Evolutionary conservation across 2,113 vertebrate species (phyloP).

Genomic region (Albula glossodonta): DNA sequence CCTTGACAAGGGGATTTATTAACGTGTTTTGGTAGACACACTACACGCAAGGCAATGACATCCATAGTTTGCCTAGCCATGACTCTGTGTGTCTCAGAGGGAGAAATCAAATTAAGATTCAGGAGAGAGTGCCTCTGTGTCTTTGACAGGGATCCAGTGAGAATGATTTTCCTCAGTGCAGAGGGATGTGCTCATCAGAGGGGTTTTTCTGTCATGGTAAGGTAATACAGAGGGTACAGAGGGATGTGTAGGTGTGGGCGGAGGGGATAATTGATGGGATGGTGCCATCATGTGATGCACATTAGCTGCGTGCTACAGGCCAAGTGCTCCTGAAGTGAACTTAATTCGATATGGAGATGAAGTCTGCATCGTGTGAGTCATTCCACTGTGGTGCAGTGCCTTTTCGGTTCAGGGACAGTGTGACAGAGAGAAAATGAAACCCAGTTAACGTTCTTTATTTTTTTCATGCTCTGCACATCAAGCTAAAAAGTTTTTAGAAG

Average conservation of each 20-base stretch:
- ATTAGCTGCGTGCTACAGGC: not conserved
- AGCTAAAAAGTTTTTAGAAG: conserved; percentile 43
- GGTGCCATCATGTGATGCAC: not conserved
- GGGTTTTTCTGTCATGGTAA: not conserved
- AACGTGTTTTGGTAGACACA: not conserved
- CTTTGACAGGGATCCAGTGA: not conserved
- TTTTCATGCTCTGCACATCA: conserved; percentile 31
- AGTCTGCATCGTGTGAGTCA: conserved; percentile 19
- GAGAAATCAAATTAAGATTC: conserved; percentile 16
- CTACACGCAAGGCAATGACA: not conserved
- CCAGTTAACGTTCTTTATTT: not conserved
- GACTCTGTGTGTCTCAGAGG: not conserved
- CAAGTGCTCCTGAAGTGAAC: conserved; percentile 3
- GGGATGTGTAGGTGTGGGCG: not conserved
- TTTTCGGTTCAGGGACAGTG: not conserved
- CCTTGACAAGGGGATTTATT: not conserved
- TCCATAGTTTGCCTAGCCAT: not conserved
- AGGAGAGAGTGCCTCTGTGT: not conserved
- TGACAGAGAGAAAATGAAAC: not conserved
- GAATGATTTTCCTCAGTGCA: not conserved
- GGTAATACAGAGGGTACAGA: not conserved
- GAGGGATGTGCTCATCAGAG: not conserved
- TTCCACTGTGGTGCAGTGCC: conserved; percentile 2
- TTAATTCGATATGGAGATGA: not conserved
- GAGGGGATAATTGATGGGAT: not conserved